Evolutionary conservation across 2,113 vertebrate species (phyloP).

Genomic region (Erinaceus europaeus): DNA sequence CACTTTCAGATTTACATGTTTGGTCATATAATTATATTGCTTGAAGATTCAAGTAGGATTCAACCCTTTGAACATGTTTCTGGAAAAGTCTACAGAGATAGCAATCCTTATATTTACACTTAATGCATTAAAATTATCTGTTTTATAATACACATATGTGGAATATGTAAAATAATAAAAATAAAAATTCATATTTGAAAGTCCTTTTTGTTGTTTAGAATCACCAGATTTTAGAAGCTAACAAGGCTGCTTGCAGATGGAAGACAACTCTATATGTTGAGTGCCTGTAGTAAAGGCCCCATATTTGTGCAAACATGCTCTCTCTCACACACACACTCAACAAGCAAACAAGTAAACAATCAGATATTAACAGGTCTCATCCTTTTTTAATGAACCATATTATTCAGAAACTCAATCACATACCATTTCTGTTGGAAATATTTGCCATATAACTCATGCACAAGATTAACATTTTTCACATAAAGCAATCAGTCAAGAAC

Average conservation of each 20-base stretch:
- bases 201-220: background rate
- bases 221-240: constrained; percentile 39
- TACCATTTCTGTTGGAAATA: constrained; percentile 20
- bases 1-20: constrained; percentile 24
- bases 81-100: constrained; percentile 15
- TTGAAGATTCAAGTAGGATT: constrained; percentile 6
- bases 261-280: too few relatives aligned
- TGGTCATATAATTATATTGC: background rate
- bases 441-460: background rate
- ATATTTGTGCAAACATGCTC: too few relatives aligned
- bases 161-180: background rate
- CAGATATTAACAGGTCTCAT: background rate
- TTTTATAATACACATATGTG: constrained; percentile 12
- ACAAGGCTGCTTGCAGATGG: background rate
- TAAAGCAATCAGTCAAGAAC: constrained; percentile 39
- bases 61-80: background rate
- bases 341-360: too few relatives aligned
- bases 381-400: constrained; percentile 34
- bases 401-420: constrained; percentile 23
- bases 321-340: too few relatives aligned
- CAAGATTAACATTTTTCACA: constrained; percentile 17
- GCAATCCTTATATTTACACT: background rate
- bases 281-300: too few relatives aligned
- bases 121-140: background rate
- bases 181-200: background rate